Evolutionary conservation across 1,140 invertebrate species (phyloP).

Genomic region (Melanaphis sacchari): DNA sequence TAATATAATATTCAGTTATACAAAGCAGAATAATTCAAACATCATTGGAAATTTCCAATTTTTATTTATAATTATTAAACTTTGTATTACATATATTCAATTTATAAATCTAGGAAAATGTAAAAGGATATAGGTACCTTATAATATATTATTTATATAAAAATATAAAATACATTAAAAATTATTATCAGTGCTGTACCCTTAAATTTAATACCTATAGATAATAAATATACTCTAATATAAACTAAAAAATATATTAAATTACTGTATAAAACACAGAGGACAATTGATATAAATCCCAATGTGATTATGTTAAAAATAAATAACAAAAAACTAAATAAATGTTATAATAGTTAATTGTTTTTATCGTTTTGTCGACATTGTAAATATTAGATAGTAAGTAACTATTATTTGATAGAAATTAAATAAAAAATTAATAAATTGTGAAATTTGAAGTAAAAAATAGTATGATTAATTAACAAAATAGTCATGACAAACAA

Average conservation of each 20-base stretch:
- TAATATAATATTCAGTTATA: not conserved
- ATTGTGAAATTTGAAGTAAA: not conserved
- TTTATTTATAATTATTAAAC: not conserved
- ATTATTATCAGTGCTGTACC: not conserved
- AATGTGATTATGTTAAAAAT: not conserved
- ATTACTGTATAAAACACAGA: not conserved
- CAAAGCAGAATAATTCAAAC: not conserved
- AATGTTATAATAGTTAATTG: not conserved
- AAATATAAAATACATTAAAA: not conserved
- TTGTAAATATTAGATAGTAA: not conserved
- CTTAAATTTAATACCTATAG: not conserved
- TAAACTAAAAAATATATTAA: not conserved
- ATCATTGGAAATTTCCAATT: not conserved
- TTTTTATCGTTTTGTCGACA: not conserved
- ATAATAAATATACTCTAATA: not conserved
- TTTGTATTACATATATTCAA: not conserved
- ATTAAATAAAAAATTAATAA: not conserved
- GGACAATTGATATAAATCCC: not conserved
- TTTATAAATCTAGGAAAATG: not conserved
- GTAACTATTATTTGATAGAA: not conserved
- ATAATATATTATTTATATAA: not conserved
- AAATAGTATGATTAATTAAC: not conserved
- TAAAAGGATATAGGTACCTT: not conserved
- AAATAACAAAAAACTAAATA: not conserved
- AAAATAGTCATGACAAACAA: not conserved